Evolutionary conservation across 1,140 invertebrate species (phyloP).

Genomic region (Armadillidium nasatum): DNA sequence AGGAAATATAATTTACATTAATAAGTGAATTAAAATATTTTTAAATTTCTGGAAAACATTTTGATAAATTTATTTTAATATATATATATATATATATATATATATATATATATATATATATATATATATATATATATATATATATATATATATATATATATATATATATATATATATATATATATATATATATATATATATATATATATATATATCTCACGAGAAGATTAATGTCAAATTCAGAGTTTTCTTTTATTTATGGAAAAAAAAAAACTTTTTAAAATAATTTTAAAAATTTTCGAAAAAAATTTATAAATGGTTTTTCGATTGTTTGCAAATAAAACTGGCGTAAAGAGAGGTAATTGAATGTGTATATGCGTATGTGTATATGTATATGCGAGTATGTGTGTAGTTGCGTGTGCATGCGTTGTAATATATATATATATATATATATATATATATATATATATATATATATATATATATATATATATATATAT

Average conservation of each 20-base stretch:
- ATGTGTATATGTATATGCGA: neutral
- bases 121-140: neutral
- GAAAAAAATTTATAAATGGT: too few species aligned
- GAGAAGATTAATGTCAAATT: too few species aligned
- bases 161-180: neutral
- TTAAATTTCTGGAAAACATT: too few species aligned
- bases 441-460: neutral
- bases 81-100: neutral
- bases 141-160: conserved; percentile 2
- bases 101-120: neutral
- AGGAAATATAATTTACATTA: too few species aligned
- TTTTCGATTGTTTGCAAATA: too few species aligned
- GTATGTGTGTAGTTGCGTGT: neutral
- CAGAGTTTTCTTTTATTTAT: too few species aligned
- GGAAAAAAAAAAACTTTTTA: too few species aligned
- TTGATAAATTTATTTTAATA: too few species aligned
- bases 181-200: neutral
- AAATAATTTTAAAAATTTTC: too few species aligned
- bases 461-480: neutral
- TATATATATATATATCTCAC: conserved; percentile 6
- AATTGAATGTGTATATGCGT: neutral
- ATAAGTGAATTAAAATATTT: too few species aligned
- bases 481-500: neutral
- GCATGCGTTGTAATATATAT: neutral
- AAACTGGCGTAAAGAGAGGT: too few species aligned